These are phyloP conservation scores for Dicaeum eximium DNA, from an alignment of 2,113 vertebrate species.

Conservation along the genomic window DNA sequence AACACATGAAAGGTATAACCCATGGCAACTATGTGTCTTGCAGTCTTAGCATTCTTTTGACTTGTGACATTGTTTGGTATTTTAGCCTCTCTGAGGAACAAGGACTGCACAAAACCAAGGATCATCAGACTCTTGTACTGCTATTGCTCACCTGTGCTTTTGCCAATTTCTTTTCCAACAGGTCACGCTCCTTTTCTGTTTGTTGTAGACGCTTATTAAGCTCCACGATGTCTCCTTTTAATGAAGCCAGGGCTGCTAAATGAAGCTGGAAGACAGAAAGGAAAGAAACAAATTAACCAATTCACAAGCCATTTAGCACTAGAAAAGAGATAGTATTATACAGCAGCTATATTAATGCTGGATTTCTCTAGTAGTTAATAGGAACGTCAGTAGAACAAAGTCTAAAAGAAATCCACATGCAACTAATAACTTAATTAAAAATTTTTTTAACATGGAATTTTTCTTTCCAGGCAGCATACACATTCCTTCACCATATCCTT, in stretches of 20 bases:
- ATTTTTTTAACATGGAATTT: not conserved
- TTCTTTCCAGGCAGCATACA: not conserved
- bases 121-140: not conserved
- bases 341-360: not conserved
- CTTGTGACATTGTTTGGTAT: not conserved
- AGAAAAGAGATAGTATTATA: not conserved
- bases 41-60: not conserved
- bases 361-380: not conserved
- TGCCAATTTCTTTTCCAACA: slow-evolving; percentile 84
- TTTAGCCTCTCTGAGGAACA: not conserved
- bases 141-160: slow-evolving; percentile 80
- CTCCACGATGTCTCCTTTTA: slow-evolving; percentile 84
- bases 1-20: not conserved
- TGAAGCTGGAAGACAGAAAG: slow-evolving; percentile 74
- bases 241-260: slow-evolving; percentile 84
- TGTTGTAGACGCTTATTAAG: slow-evolving; percentile 85
- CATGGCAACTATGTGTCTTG: not conserved
- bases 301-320: not conserved
- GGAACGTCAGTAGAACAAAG: not conserved
- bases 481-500: not conserved
- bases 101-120: not conserved
- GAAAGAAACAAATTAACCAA: slow-evolving; percentile 1
- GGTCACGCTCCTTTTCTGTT: slow-evolving; percentile 81
- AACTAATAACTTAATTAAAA: not conserved
- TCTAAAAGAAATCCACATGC: not conserved